Conservation (phyloP, 1,140 invertebrate genomes). For the Daktulosphaira vitifoliae region DNA sequence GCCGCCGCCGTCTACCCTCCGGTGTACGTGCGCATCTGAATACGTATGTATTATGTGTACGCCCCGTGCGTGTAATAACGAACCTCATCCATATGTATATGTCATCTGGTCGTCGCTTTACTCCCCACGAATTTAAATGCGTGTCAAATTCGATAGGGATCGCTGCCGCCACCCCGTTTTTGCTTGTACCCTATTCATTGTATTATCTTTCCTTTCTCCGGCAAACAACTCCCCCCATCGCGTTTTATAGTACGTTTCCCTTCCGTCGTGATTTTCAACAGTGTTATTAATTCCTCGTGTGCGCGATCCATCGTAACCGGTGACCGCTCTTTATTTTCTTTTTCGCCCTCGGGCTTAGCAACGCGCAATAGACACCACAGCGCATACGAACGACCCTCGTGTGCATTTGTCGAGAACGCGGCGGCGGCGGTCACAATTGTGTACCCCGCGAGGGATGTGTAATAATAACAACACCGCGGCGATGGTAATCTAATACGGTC, state of each 20-base stretch:
- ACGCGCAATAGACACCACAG: too few species aligned
- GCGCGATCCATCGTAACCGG: not conserved
- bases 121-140: conserved; percentile 30
- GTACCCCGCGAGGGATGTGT: too few species aligned
- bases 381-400: too few species aligned
- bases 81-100: conserved; percentile 33
- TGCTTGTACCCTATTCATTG: not conserved
- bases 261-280: conserved; percentile 29
- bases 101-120: conserved; percentile 11
- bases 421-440: not conserved
- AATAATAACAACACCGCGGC: too few species aligned
- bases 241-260: not conserved
- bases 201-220: conserved; percentile 1
- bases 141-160: conserved; percentile 33
- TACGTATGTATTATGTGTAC: too few species aligned
- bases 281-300: conserved; percentile 21
- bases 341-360: too few species aligned
- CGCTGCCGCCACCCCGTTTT: conserved; percentile 9
- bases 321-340: not conserved
- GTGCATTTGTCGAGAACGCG: too few species aligned
- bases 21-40: too few species aligned
- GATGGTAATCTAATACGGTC: too few species aligned
- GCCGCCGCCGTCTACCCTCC: too few species aligned
- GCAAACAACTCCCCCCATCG: not conserved
- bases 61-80: conserved; percentile 13